These are phyloP conservation scores for Drosophila atripex DNA, from an alignment of 2,888 invertebrate species.

Conservation along the genomic window DNA sequence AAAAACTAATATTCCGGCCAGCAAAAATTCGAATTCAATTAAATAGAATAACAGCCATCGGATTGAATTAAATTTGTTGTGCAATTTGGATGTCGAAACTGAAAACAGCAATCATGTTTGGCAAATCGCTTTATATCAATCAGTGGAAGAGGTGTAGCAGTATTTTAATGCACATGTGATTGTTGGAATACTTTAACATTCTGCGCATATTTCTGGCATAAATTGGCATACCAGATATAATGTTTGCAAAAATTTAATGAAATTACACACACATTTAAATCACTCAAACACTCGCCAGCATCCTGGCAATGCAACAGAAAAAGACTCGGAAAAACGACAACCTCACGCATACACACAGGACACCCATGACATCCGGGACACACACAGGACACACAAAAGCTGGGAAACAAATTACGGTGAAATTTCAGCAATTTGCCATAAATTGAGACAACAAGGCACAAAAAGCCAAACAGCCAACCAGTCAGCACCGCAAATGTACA, in stretches of 20 bases:
- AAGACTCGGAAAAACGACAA: constrained; percentile 53
- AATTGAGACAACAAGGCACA: constrained; percentile 79
- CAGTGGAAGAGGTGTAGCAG: constrained; percentile 14
- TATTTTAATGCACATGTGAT: constrained; percentile 32
- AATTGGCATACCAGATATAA: constrained; percentile 57
- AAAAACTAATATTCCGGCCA: neutral
- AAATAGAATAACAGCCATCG: too few species aligned
- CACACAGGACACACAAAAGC: constrained; percentile 19
- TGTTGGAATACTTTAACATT: constrained; percentile 60
- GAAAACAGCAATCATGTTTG: neutral
- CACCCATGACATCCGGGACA: constrained; percentile 8
- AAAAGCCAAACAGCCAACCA: constrained; percentile 57
- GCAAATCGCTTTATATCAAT: constrained; percentile 18
- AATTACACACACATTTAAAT: constrained; percentile 64
- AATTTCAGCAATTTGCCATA: constrained; percentile 78
- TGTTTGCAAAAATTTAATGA: constrained; percentile 65
- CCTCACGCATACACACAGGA: constrained; percentile 19
- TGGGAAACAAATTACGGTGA: constrained; percentile 66
- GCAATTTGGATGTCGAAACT: neutral
- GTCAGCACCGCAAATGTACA: constrained; percentile 75
- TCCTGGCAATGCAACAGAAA: constrained; percentile 35
- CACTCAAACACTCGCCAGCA: constrained; percentile 56
- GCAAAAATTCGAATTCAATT: too few species aligned
- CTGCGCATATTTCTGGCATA: constrained; percentile 71
- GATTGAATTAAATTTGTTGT: constrained; percentile 14